Evolutionary conservation across 2,888 invertebrate species (phyloP), one percentile per base, ranked within the genome.

Genomic region (Apotomis capreana): DNA sequence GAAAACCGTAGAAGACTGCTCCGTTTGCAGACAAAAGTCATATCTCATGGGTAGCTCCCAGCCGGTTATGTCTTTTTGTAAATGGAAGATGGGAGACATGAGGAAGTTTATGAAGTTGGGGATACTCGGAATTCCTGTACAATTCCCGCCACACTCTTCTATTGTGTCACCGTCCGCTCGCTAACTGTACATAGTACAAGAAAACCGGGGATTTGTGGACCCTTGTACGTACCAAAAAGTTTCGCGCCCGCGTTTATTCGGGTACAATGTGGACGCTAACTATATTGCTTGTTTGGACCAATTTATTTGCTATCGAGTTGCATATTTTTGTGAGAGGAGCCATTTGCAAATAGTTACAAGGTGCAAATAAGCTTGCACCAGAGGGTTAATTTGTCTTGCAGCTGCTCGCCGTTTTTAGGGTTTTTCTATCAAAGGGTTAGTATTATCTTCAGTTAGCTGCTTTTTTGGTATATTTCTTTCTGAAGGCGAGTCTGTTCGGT

Each of bases 51-150:
- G 49, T 49, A 49, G 49, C 3, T 49, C 49, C 3, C 49, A 49
- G 49, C 3, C 9, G 10, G 9, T 10, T 49, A 49, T 3, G 49
- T 10, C 10, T 3, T 9, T 49, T 5, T 13, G 4, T n/a, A 13
- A 3, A 54, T 13, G 9, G 5, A 15, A 5, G 54, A 4, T 9
- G 13, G 10, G 2, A 67, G 55, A 61, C 71, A 68, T 58, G 71
- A 52, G 71, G 52, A 68, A 67, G 68, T 71, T 68, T 71, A 68
- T 57, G 52, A 68, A 70, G 65, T 70, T 70, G n/a, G 15, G 46
- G 61, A 60, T 51, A 37, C 70, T 61, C 70, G 54, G 70, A 54
- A 70, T 70, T 67, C 40, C 55, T 49, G 70, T 52, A 70, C 70
- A 51, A 67, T 67, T 51, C 60, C 49, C 52, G 8, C 49, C 13